phyloP scores from a whole-genome alignment of 2,888 invertebrate genomes.

The Endomychus coccineus region DNA sequence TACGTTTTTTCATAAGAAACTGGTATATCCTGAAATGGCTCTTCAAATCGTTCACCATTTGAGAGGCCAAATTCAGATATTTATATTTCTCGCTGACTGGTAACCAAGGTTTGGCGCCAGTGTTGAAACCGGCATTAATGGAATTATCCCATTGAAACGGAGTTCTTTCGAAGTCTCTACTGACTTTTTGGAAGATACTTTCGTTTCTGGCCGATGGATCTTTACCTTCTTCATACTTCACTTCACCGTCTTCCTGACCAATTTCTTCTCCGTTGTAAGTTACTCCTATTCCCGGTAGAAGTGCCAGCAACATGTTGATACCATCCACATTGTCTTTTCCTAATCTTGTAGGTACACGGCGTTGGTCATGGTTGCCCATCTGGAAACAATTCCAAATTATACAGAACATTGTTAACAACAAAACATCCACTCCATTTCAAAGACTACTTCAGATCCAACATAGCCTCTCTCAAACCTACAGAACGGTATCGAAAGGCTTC shows the following conservation, averaged over 20 bases:
- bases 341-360: slow-evolving; percentile 60
- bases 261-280: slow-evolving; percentile 85
- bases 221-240: slow-evolving; percentile 44
- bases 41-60: slow-evolving; percentile 39
- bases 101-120: slow-evolving; percentile 53
- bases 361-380: slow-evolving; percentile 73
- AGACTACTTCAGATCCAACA: too few relatives aligned
- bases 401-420: too few relatives aligned
- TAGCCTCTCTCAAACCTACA: too few relatives aligned
- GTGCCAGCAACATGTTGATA: slow-evolving; percentile 73
- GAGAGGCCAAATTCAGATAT: slow-evolving; percentile 51
- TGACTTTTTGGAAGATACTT: slow-evolving; percentile 45
- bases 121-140: slow-evolving; percentile 51
- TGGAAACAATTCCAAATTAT: too few relatives aligned
- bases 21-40: slow-evolving; percentile 61
- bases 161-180: slow-evolving; percentile 69
- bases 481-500: too few relatives aligned
- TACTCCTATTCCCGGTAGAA: slow-evolving; percentile 77
- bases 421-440: too few relatives aligned
- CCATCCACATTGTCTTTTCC: slow-evolving; percentile 65
- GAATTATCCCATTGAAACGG: slow-evolving; percentile 72
- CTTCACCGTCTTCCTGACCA: slow-evolving; percentile 56
- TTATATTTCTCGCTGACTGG: slow-evolving; percentile 58
- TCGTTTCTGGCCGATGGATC: slow-evolving; percentile 54
- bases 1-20: slow-evolving; percentile 48